phyloP scores from a whole-genome alignment of 2,797 vertebrate species.

The Pygocentrus nattereri region DNA sequence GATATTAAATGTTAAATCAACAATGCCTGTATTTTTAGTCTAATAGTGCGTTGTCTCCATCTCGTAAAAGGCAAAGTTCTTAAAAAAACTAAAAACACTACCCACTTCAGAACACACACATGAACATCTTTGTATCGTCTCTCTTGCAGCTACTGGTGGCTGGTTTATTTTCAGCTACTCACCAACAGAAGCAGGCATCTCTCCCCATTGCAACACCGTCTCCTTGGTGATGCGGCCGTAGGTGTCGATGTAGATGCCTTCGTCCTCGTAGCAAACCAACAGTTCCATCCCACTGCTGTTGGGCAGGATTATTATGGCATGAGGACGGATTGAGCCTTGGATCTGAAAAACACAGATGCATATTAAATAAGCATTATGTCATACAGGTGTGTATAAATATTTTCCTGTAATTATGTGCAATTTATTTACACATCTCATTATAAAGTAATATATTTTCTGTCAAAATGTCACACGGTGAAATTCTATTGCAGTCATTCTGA shows the following conservation, averaged over 20 bases:
- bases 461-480: too few relatives aligned
- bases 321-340: slow-evolving; percentile 87
- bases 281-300: slow-evolving; percentile 91
- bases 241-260: slow-evolving; percentile 91
- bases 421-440: too few relatives aligned
- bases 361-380: neutral
- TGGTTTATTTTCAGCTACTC: slow-evolving; percentile 57
- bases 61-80: neutral
- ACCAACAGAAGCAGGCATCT: slow-evolving; percentile 94
- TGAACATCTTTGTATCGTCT: neutral
- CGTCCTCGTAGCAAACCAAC: slow-evolving; percentile 92
- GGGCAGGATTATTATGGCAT: slow-evolving; percentile 94
- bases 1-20: neutral
- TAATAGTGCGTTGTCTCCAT: neutral
- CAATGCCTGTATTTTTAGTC: too few relatives aligned
- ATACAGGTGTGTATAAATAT: neutral
- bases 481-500: too few relatives aligned
- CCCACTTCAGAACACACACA: neutral
- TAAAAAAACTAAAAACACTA: too few relatives aligned
- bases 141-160: neutral
- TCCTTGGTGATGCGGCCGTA: slow-evolving; percentile 95
- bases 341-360: slow-evolving; percentile 74
- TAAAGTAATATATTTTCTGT: neutral
- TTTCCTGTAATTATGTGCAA: too few relatives aligned
- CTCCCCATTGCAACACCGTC: slow-evolving; percentile 92